phyloP scores from a whole-genome alignment of 2,113 vertebrate genomes.

The Macaca nemestrina region DNA sequence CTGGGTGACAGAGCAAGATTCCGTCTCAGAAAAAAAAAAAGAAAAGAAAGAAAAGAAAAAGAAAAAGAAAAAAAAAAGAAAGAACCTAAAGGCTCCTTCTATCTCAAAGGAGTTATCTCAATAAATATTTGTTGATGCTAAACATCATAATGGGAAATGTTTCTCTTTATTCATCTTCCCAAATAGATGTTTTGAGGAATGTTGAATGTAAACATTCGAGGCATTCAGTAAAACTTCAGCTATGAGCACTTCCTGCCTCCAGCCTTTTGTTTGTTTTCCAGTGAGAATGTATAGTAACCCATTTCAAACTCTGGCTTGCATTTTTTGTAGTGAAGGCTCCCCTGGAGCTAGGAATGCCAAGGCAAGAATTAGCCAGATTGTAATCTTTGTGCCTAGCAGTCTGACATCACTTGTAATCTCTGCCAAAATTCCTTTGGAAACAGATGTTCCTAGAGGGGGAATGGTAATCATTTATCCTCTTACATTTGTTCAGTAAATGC shows the following conservation, averaged over 20 bases:
- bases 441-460: slow-evolving; percentile 53
- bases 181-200: slow-evolving; percentile 25
- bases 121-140: background rate
- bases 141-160: background rate
- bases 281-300: background rate
- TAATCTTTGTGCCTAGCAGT: slow-evolving; percentile 47
- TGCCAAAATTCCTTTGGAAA: slow-evolving; percentile 72
- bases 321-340: slow-evolving; percentile 10
- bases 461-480: slow-evolving; percentile 4
- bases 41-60: too few species aligned
- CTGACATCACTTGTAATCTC: slow-evolving; percentile 40
- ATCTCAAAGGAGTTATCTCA: background rate
- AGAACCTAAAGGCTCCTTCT: background rate
- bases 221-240: background rate
- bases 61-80: background rate
- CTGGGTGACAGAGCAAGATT: too few species aligned
- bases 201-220: slow-evolving; percentile 48
- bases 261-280: slow-evolving; percentile 23
- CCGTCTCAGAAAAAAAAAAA: too few species aligned
- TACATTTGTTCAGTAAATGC: background rate
- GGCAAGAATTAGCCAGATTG: background rate
- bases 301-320: slow-evolving; percentile 39
- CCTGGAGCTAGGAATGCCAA: background rate
- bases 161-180: background rate
- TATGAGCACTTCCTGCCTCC: slow-evolving; percentile 29